Conservation (phyloP, 1,140 invertebrate genomes). For the Delia radicum region DNA sequence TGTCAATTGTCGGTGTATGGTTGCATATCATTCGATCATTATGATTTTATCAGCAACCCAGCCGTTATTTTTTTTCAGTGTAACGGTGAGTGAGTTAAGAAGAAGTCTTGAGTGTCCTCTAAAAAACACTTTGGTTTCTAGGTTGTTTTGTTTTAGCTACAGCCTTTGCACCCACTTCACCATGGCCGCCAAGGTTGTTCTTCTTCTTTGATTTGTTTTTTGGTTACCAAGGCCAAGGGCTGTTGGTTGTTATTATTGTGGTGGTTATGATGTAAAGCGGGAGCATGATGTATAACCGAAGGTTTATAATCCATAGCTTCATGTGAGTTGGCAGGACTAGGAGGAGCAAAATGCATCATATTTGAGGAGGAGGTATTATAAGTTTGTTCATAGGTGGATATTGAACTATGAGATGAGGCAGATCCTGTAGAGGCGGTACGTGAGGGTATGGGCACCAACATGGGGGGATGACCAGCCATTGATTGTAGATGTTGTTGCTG, state of each 20-base stretch:
- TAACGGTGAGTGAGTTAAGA: not conserved
- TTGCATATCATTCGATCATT: not conserved
- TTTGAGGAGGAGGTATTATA: constrained; percentile 44
- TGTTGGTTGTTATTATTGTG: constrained; percentile 50
- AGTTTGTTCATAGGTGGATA: constrained; percentile 56
- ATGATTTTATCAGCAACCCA: not conserved
- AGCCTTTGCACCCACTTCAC: constrained; percentile 56
- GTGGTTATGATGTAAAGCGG: constrained; percentile 50
- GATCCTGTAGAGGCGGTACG: constrained; percentile 69
- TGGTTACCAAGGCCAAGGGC: constrained; percentile 71
- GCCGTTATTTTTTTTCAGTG: not conserved
- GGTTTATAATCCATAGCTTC: constrained; percentile 55
- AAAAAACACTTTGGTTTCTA: not conserved
- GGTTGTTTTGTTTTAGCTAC: constrained; percentile 5
- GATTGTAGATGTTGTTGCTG: constrained; percentile 60
- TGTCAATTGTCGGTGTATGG: not conserved
- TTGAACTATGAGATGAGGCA: constrained; percentile 62
- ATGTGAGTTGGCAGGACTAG: constrained; percentile 52
- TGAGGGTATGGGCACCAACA: constrained; percentile 70
- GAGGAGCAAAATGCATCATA: constrained; percentile 53
- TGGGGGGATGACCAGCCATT: constrained; percentile 59
- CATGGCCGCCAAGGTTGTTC: constrained; percentile 71
- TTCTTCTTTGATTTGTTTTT: constrained; percentile 60
- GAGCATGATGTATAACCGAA: constrained; percentile 55
- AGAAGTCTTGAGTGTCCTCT: not conserved